Base-by-base conservation (phyloP, 2,888 invertebrate genomes). In the Rotaria magnacalcarata region DNA sequence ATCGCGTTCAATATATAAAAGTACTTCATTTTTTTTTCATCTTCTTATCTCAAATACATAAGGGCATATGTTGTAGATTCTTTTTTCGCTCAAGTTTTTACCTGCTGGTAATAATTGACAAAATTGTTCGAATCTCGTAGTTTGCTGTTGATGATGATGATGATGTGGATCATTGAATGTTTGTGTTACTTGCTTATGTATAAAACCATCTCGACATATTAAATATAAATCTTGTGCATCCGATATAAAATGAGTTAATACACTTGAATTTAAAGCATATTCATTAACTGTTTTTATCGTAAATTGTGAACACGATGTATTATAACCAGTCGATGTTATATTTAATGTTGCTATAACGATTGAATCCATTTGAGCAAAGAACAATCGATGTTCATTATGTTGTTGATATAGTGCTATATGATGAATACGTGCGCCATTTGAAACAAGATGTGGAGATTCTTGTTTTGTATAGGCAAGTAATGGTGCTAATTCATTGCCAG, bases 401-500 rank as follows among this genome's bases (percentile, higher is more conserved):
- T 80, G 80, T 80, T 80, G 80, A 80, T 80, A 80, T 14, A 80
- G n/a, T 0, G 80, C 80, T 11, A 80, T 80, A 80, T 80, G 80
- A 47, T 80, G 80, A 11, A 80, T 80, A 47, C 80, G 80, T n/a
- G 80, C 80, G 47, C 80, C 80, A 80, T 80, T 80, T 24, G 80
- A 80, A 43, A 80, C 80, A 24, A 80, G 47, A 80, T 80, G 80
- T 80, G 80, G 80, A 24, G 80, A 80, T 47, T 80, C 80, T 80
- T 80, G 80, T 80, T 80, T 80, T 80, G 80, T 80, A 14, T 80
- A 80, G 0, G 80, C 80, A 24, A 80, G 47, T n/a, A 80, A 80
- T 80, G 80, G 80, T n/a, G 80, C 80, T n/a, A 47, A 80, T 80
- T 80, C 80, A 80, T 80, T 80, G 11, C 80, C 80, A 80, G 80